Evolutionary conservation across 1,140 invertebrate genomes (phyloP).

Genomic region (Leptinotarsa defecta): DNA sequence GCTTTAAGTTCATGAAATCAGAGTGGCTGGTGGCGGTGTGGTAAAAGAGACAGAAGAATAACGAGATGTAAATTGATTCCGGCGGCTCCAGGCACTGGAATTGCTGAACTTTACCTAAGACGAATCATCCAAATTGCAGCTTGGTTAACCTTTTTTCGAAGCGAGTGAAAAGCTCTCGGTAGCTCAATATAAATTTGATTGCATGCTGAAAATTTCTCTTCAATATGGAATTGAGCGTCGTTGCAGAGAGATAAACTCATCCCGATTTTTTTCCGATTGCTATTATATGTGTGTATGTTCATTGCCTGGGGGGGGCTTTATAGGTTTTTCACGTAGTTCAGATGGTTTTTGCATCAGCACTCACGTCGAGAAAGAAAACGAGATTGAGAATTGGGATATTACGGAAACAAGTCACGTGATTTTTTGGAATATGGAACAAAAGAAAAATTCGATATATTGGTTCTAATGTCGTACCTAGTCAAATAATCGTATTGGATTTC

Average conservation of each 20-base stretch:
- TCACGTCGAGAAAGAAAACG: too few species aligned
- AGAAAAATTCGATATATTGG: too few species aligned
- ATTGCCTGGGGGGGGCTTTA: not conserved
- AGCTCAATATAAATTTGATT: conserved; percentile 27
- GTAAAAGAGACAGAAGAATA: conserved; percentile 42
- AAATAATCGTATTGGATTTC: too few species aligned
- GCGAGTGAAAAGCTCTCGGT: conserved; percentile 3
- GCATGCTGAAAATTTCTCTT: conserved; percentile 16
- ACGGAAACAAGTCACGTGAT: too few species aligned
- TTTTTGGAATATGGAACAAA: too few species aligned
- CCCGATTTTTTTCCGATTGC: not conserved
- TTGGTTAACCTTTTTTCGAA: conserved; percentile 47
- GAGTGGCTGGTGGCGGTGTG: conserved; percentile 38
- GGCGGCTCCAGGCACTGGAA: conserved; percentile 48
- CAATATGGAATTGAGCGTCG: not conserved
- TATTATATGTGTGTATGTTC: conserved; percentile 6
- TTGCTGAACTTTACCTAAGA: conserved; percentile 55
- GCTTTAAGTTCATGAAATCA: conserved; percentile 35
- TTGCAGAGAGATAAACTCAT: not conserved
- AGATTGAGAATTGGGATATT: too few species aligned
- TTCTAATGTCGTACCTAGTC: too few species aligned
- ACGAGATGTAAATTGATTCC: conserved; percentile 56
- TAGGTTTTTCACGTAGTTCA: too few species aligned
- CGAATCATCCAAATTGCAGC: conserved; percentile 52
- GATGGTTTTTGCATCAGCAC: too few species aligned